Conservation (phyloP, 2,113 vertebrate species). For the Ammospiza nelsoni region DNA sequence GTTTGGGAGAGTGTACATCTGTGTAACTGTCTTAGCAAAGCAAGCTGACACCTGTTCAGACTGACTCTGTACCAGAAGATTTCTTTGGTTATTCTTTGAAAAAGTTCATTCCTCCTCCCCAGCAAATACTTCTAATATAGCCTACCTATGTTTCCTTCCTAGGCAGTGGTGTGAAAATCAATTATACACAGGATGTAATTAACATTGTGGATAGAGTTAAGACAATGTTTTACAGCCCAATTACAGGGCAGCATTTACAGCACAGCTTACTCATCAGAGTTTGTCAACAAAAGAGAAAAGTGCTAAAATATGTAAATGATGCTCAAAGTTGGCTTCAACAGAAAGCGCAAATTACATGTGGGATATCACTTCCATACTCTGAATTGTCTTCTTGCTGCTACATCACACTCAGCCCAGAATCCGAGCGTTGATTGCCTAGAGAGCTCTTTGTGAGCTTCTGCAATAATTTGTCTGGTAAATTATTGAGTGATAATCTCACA, state of each 20-base stretch:
- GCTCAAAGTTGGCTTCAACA: constrained; percentile 15
- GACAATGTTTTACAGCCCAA: constrained; percentile 54
- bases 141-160: constrained; percentile 18
- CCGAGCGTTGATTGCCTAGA: not conserved
- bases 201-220: constrained; percentile 31
- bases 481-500: not conserved
- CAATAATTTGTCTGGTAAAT: not conserved
- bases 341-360: not conserved
- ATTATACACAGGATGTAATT: constrained; percentile 60
- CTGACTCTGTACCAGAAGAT: not conserved
- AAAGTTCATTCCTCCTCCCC: not conserved
- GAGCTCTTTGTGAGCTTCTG: not conserved
- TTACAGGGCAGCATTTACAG: constrained; percentile 47
- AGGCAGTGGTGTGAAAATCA: constrained; percentile 53
- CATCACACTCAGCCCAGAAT: not conserved
- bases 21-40: not conserved
- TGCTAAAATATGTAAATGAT: constrained; percentile 48
- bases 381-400: not conserved
- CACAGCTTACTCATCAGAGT: constrained; percentile 34
- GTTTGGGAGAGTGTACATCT: not conserved
- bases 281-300: constrained; percentile 52
- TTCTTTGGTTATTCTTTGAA: not conserved
- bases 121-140: not conserved
- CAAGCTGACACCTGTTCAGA: not conserved
- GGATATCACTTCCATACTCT: not conserved